Conservation (phyloP, 2,113 vertebrate genomes). For the Corythornis cristatus region DNA sequence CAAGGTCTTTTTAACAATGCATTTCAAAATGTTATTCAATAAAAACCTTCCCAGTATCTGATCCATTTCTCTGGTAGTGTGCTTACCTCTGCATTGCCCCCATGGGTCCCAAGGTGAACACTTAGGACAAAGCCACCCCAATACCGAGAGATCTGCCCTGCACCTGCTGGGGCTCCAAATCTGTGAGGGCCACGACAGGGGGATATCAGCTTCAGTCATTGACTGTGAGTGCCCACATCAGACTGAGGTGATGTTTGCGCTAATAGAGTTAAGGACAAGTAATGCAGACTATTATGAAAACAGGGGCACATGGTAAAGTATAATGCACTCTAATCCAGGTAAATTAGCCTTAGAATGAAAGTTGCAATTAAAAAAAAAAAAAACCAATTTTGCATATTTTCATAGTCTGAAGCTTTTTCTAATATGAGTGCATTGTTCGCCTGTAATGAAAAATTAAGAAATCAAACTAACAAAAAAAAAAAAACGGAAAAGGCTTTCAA, state of each 20-base stretch:
- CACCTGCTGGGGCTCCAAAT: no score
- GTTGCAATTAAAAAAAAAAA: not conserved
- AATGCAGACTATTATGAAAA: accelerated
- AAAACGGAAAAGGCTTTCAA: not conserved
- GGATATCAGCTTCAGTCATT: not conserved
- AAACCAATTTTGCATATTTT: not conserved
- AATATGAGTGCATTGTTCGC: accelerated
- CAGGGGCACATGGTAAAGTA: not conserved
- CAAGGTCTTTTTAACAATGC: not conserved
- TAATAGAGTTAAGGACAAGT: not conserved
- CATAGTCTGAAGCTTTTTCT: not conserved
- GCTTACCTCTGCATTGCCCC: not conserved
- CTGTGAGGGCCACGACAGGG: accelerated
- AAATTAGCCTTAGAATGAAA: not conserved
- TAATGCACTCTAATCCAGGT: not conserved
- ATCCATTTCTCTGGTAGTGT: not conserved
- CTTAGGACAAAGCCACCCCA: not conserved
- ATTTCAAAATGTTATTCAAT: not conserved
- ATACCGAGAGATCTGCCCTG: not conserved
- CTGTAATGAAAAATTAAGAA: not conserved
- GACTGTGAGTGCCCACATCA: not conserved
- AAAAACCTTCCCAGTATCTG: not conserved
- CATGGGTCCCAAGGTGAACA: not conserved
- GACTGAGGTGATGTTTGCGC: accelerated
- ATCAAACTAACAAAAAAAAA: not conserved